These are phyloP conservation scores for Nylanderia fulva DNA, from an alignment of 1,140 invertebrate genomes.

Conservation along the genomic window DNA sequence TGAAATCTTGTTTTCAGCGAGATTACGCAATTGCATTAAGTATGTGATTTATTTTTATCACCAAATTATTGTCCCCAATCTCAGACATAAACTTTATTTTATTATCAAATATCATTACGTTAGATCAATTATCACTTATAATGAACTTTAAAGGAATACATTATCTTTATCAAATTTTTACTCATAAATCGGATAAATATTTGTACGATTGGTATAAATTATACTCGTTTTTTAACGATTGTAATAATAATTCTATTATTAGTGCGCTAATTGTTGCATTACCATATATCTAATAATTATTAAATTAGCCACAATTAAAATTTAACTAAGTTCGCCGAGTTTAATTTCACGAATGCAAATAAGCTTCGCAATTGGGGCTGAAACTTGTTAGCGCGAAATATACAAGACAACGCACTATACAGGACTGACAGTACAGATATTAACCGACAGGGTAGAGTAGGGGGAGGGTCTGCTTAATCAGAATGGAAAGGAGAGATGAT, in stretches of 20 bases:
- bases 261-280: not conserved
- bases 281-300: conserved; percentile 36
- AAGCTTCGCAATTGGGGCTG: conserved; percentile 28
- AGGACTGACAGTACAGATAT: conserved; percentile 6
- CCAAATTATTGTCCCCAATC: not conserved
- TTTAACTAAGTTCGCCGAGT: conserved; percentile 17
- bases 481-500: not conserved
- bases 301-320: conserved; percentile 25
- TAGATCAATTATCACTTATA: not conserved
- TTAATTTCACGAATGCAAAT: conserved; percentile 10
- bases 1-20: not conserved
- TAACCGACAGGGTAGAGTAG: conserved; percentile 11
- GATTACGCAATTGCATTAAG: conserved; percentile 4
- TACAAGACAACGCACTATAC: conserved; percentile 16
- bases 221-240: not conserved
- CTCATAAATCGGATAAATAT: not conserved
- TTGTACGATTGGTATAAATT: not conserved
- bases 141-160: no score
- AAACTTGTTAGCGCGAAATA: conserved; percentile 28
- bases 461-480: conserved; percentile 16
- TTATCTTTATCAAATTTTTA: not conserved
- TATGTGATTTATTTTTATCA: conserved; percentile 4
- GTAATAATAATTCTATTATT: conserved; percentile 4
- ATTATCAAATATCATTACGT: not conserved
- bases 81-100: not conserved